Evolutionary conservation across 35 echinoderm and acorn worm species (phyloP), one percentile per base, ranked within the genome.

Genomic region (Lytechinus variegatus): DNA sequence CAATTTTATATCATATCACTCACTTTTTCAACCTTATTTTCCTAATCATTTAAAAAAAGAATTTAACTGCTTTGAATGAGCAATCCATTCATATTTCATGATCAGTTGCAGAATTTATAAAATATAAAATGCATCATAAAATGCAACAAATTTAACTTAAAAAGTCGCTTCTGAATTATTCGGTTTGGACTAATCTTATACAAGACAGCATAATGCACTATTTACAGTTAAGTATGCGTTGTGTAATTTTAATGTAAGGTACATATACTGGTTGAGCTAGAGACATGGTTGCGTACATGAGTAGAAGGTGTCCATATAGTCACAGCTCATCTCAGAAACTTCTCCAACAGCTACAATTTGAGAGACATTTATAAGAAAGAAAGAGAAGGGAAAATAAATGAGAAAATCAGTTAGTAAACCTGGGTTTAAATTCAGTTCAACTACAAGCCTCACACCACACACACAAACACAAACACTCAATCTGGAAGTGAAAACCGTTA

Each of bases 231-330:
- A 24, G 66, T 79, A 79, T 16, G 66, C 66, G 66, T 24, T 79
- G 19, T 24, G 8, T 79, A 79, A 79, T 79, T 79, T 16, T 79
- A 79, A 79, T 79, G 9, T n/a, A 79, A 24, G 66, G 66, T 27
- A 79, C 19, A 79, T 79, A 79, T 52, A 94, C 29, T 16, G 57
- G 54, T 56, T 61, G 66, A 79, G 66, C 66, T 79, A 24, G 16
- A 24, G 16, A 79, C n/a, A 57, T 44, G 33, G 33, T 44, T 95
- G 88, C 95, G 87, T 95, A 95, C 95, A 95, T 89, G 95, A 90
- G 56, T 95, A 95, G 54, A 89, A 89, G 87, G 4, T 60, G 11
- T 95, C 95, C 95, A 95, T 27, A 86, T 55, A 91, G 95, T 11
- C 87, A 52, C 95, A 95, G 55, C n/a, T 54, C 87, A 57, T 91